Evolutionary conservation across 2,113 vertebrate genomes (phyloP).

Genomic region (Lepus europaeus): DNA sequence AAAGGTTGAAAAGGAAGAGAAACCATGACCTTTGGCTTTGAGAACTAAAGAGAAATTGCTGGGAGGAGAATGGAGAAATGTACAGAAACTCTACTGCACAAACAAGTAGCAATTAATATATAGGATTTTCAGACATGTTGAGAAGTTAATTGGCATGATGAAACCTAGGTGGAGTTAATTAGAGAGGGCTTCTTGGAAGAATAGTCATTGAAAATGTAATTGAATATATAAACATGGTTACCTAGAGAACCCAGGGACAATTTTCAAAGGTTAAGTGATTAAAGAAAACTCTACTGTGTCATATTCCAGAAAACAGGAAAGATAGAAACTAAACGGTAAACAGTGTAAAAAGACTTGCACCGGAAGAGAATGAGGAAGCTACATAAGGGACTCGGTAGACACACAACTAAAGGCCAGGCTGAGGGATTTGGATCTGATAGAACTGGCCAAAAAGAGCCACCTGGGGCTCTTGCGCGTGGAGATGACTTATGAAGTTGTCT

Average conservation of each 20-base stretch:
- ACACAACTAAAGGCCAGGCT: neutral
- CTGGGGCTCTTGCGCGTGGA: neutral
- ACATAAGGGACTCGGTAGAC: neutral
- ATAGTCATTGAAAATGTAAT: constrained; percentile 37
- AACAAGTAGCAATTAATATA: constrained; percentile 30
- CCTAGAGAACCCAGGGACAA: neutral
- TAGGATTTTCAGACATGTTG: neutral
- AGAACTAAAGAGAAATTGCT: constrained; percentile 28
- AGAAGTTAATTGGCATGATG: constrained; percentile 20
- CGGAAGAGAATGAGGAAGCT: neutral
- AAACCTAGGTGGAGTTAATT: constrained; percentile 17
- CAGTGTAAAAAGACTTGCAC: neutral
- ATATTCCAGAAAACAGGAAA: constrained; percentile 44
- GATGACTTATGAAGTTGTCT: neutral
- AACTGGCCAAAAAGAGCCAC: neutral
- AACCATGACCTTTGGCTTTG: neutral
- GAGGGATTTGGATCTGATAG: constrained; percentile 29
- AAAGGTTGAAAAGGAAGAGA: constrained; percentile 56
- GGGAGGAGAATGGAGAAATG: neutral
- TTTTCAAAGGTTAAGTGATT: constrained; percentile 53
- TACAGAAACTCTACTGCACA: neutral
- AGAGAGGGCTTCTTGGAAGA: neutral
- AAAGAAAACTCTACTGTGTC: constrained; percentile 1
- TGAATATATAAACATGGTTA: constrained; percentile 12
- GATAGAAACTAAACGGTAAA: constrained; percentile 7